Percentiles rank a stretch among this genome's conserved stretches.
These are phyloP conservation scores for Thumatha senex DNA, from an alignment of 2,888 invertebrate genomes.

Conservation along the genomic window DNA sequence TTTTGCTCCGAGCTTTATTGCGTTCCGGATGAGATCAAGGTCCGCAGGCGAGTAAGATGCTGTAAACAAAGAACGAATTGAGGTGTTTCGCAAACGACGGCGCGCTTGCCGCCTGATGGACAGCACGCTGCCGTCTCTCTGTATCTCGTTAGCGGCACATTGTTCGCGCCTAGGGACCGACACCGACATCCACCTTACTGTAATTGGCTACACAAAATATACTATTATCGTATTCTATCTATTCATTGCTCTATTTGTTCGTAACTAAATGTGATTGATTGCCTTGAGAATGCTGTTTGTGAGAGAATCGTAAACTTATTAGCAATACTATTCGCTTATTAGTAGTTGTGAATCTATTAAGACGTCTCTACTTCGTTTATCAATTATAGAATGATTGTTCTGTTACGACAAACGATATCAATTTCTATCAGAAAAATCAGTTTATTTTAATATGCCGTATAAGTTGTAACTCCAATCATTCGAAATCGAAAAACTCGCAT, in stretches of 20 bases:
- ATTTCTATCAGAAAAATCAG: not conserved
- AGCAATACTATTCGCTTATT: too few relatives aligned
- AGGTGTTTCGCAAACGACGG: slow-evolving; percentile 59
- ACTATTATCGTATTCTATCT: slow-evolving; percentile 26
- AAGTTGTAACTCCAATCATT: slow-evolving; percentile 11
- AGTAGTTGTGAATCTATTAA: too few relatives aligned
- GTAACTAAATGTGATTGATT: not conserved
- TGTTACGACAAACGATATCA: too few relatives aligned
- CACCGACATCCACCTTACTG: slow-evolving; percentile 36
- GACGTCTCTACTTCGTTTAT: too few relatives aligned
- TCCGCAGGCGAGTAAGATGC: slow-evolving; percentile 56
- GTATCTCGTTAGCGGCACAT: slow-evolving; percentile 65
- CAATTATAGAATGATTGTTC: too few relatives aligned
- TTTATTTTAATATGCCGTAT: not conserved
- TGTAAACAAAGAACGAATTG: slow-evolving; percentile 72
- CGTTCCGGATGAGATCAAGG: slow-evolving; percentile 71
- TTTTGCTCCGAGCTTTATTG: slow-evolving; percentile 75
- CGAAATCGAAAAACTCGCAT: slow-evolving; percentile 9
- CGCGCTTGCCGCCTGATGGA: slow-evolving; percentile 46
- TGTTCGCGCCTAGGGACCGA: slow-evolving; percentile 50
- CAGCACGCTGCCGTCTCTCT: slow-evolving; percentile 32
- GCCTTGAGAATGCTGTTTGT: too few relatives aligned
- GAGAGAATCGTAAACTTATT: too few relatives aligned
- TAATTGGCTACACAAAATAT: slow-evolving; percentile 41
- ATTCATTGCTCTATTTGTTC: slow-evolving; percentile 10